These are phyloP conservation scores for Cylas formicarius DNA, from an alignment of 1,140 invertebrate genomes.

Conservation along the genomic window DNA sequence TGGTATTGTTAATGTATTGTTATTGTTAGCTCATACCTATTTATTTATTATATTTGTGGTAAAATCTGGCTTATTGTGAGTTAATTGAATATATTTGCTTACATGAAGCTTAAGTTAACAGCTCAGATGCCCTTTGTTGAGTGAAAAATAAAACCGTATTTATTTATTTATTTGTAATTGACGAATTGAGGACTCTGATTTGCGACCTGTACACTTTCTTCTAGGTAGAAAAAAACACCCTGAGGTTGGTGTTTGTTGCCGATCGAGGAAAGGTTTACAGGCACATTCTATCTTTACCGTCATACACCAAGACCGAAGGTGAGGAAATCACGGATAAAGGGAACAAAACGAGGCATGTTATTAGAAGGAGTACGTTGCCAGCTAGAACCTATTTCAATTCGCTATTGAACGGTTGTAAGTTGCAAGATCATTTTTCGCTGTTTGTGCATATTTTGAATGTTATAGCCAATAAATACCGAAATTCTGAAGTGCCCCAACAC, in stretches of 20 bases:
- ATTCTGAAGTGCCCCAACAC: constrained; percentile 23
- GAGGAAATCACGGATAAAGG: background rate
- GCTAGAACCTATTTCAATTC: constrained; percentile 35
- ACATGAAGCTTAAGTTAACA: too few relatives aligned
- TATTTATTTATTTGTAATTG: too few relatives aligned
- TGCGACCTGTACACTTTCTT: too few relatives aligned
- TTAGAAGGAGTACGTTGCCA: constrained; percentile 25
- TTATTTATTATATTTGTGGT: too few relatives aligned
- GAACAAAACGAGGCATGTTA: constrained; percentile 10
- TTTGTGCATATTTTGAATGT: constrained; percentile 5
- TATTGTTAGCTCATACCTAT: too few relatives aligned
- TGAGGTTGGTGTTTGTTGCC: constrained; percentile 35
- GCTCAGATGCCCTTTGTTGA: too few relatives aligned
- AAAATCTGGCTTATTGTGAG: too few relatives aligned
- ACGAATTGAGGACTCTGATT: too few relatives aligned
- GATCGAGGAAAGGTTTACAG: constrained; percentile 32
- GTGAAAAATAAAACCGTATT: too few relatives aligned
- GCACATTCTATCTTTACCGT: constrained; percentile 36
- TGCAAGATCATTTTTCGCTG: constrained; percentile 5
- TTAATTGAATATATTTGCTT: too few relatives aligned
- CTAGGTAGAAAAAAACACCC: constrained; percentile 42
- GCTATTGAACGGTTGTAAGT: constrained; percentile 31
- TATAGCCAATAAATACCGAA: constrained; percentile 1
- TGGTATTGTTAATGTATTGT: too few relatives aligned
- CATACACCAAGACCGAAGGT: constrained; percentile 13